These are phyloP conservation scores for Pelecanus crispus DNA, from an alignment of 2,113 vertebrate species.

Conservation along the genomic window DNA sequence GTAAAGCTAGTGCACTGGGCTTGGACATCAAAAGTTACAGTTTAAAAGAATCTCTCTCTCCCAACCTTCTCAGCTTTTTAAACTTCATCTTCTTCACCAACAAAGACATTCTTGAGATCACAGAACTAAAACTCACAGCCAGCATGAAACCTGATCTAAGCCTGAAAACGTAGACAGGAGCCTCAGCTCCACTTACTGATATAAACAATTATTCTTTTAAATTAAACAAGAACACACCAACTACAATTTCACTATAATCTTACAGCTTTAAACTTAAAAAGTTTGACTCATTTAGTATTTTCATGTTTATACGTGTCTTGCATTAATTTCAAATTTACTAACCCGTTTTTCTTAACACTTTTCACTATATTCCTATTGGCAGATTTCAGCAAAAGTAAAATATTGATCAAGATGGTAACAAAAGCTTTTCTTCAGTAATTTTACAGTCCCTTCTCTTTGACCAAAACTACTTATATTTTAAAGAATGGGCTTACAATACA, in stretches of 20 bases:
- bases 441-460: not conserved
- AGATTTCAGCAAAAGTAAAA: not conserved
- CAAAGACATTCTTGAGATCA: conserved; percentile 65
- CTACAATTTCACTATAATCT: conserved; percentile 34
- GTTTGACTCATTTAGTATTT: not conserved
- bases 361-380: not conserved
- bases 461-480: not conserved
- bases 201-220: conserved; percentile 54
- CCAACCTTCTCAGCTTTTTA: conserved; percentile 53
- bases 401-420: not conserved
- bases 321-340: conserved; percentile 5
- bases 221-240: conserved; percentile 37
- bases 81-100: conserved; percentile 64
- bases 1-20: conserved; percentile 43
- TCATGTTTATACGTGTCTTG: not conserved
- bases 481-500: not conserved
- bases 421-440: not conserved
- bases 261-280: conserved; percentile 20
- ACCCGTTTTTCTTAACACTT: not conserved
- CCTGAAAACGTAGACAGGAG: conserved; percentile 8
- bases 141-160: conserved; percentile 66
- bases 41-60: conserved; percentile 52
- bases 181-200: conserved; percentile 34
- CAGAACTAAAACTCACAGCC: conserved; percentile 45
- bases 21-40: conserved; percentile 69